Evolutionary conservation across 2,888 invertebrate species (phyloP).

Genomic region (Odontocerum albicorne): DNA sequence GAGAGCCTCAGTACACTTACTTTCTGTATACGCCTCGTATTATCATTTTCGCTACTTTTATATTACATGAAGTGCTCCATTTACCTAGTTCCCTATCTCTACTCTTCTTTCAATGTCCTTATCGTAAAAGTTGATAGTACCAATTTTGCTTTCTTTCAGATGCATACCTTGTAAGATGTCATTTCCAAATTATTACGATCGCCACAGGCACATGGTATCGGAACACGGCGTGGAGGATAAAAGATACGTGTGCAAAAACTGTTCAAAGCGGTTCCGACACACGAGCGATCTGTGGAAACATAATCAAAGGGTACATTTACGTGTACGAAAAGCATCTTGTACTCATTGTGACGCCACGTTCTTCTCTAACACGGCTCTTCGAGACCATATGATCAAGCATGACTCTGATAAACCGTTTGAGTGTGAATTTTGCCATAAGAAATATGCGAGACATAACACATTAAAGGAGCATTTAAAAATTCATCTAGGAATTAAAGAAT

Average conservation of each 20-base stretch:
- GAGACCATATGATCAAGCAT: background rate
- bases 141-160: no score
- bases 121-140: no score
- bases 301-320: background rate
- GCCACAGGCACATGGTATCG: constrained; percentile 2
- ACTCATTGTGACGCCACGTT: background rate
- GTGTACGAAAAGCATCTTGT: background rate
- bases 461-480: constrained; percentile 11
- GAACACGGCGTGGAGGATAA: constrained; percentile 7
- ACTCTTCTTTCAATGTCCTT: no score
- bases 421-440: constrained; percentile 9
- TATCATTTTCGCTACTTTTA: no score
- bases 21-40: no score
- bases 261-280: background rate
- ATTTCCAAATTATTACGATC: no score
- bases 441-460: constrained; percentile 7
- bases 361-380: background rate
- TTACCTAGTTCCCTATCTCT: no score
- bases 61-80: no score
- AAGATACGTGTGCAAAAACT: constrained; percentile 4
- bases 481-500: background rate
- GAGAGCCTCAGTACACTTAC: no score
- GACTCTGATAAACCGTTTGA: constrained; percentile 4
- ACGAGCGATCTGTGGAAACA: background rate
- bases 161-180: no score